Conservation (phyloP, 2,113 vertebrate genomes). For the Neotragus moschatus region DNA sequence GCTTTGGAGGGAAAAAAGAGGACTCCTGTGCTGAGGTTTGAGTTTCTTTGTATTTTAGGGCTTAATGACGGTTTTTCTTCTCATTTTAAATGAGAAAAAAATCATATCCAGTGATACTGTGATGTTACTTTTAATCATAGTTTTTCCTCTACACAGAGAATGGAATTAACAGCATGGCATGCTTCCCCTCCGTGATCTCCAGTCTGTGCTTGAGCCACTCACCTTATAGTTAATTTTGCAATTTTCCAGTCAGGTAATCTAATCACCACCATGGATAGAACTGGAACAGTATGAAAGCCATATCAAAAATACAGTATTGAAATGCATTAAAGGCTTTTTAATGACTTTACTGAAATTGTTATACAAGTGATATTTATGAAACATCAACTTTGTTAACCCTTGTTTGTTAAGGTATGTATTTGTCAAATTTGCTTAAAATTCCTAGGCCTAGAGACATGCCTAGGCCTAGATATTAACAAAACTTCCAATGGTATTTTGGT, state of each 20-base stretch:
- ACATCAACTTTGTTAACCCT: not conserved
- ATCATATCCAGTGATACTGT: not conserved
- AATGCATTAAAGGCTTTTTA: slow-evolving; percentile 24
- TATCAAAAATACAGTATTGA: not conserved
- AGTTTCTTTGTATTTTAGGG: not conserved
- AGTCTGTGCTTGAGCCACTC: not conserved
- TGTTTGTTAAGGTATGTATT: not conserved
- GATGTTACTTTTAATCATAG: not conserved
- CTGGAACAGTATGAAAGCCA: not conserved
- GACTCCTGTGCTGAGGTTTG: fast-evolving
- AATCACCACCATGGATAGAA: not conserved
- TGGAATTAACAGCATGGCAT: not conserved
- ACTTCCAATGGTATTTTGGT: not conserved
- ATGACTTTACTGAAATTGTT: not conserved
- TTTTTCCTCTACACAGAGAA: not conserved
- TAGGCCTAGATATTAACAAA: not conserved
- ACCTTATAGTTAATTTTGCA: slow-evolving; percentile 29
- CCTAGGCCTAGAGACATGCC: not conserved
- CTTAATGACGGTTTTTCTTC: not conserved
- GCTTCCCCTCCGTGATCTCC: not conserved
- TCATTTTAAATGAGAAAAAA: not conserved
- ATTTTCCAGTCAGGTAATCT: slow-evolving; percentile 40
- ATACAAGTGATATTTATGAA: not conserved
- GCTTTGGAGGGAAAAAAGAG: not conserved
- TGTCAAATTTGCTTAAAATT: not conserved